Evolutionary conservation across 2,113 vertebrate species (phyloP).

Genomic region (Elephantulus edwardii): DNA sequence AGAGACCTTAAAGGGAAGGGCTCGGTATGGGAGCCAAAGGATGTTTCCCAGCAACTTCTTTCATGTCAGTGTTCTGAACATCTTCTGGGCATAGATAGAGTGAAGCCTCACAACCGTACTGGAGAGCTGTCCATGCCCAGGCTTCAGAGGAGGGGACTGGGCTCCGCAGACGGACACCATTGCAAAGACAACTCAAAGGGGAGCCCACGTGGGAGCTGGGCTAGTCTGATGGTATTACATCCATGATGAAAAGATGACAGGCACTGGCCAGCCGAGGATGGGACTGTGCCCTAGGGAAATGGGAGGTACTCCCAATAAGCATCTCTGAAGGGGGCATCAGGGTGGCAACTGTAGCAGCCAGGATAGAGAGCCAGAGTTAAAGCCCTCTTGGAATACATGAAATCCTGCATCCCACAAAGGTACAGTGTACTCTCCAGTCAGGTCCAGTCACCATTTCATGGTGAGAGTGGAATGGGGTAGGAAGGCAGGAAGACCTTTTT

Average conservation of each 20-base stretch:
- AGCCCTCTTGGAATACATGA: background rate
- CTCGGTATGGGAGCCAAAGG: too few relatives aligned
- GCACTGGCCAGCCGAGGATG: background rate
- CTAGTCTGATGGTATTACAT: background rate
- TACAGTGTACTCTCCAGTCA: accelerated
- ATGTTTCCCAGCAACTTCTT: background rate
- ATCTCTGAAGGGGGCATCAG: background rate
- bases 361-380: background rate
- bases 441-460: background rate
- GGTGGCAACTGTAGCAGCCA: accelerated
- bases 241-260: accelerated
- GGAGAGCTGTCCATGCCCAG: background rate
- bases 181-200: accelerated
- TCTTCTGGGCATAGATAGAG: accelerated
- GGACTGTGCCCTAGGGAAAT: background rate
- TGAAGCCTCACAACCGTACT: accelerated
- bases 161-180: accelerated
- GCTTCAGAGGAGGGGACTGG: background rate
- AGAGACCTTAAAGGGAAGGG: background rate
- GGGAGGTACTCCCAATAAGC: background rate
- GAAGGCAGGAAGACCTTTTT: background rate
- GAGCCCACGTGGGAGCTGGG: background rate
- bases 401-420: background rate
- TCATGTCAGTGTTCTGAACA: background rate
- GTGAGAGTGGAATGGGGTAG: background rate